Evolutionary conservation across 2,888 invertebrate species (phyloP), one percentile per base, ranked within the genome.

Genomic region (Drosophila paramelanica): DNA sequence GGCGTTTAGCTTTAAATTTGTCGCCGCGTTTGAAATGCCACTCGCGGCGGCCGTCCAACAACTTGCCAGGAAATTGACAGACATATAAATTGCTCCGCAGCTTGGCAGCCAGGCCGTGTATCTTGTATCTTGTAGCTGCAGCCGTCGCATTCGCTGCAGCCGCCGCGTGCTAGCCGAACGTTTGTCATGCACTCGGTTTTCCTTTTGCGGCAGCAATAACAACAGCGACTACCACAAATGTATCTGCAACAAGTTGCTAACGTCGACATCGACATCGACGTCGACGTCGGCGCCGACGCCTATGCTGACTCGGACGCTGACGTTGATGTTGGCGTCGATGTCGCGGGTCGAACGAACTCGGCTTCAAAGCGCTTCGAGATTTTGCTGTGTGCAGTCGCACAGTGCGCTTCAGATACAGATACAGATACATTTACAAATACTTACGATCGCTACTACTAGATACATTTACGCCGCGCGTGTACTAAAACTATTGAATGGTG

Each of bases 201-300:
- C 89, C 89, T 89, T 88, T 88, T 75, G 83, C 60, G 86, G 83
- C 88, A 85, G 67, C 62, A 60, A 38, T 50, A 67, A 55, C 61
- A 62, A 41, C 70, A n/a, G 56, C 72, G 39, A 62, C 68, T 55
- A 57, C 57, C 58, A 60, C 61, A 88, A 88, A 85, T 86, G 89
- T 89, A 79, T 85, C 88, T 77, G 89, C 89, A 85, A 86, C 89
- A 88, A 88, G 89, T 85, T 89, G 88, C 89, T 77, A 88, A 79
- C 70, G 62, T 39, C 45, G 38, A n/a, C 61, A 41, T 20, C 42
- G 42, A 11, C 56, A 38, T 7, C 50, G 25, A 51, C 56, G 39
- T 38, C 67, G 45, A 49, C 55, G 27, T 7, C 45, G 38, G n/a
- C 61, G 46, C 25, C 42, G 42, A 11, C 56, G 41, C 5, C 50